These are phyloP conservation scores for Urosaurus nigricauda DNA, from an alignment of 2,797 vertebrate species.

Conservation along the genomic window DNA sequence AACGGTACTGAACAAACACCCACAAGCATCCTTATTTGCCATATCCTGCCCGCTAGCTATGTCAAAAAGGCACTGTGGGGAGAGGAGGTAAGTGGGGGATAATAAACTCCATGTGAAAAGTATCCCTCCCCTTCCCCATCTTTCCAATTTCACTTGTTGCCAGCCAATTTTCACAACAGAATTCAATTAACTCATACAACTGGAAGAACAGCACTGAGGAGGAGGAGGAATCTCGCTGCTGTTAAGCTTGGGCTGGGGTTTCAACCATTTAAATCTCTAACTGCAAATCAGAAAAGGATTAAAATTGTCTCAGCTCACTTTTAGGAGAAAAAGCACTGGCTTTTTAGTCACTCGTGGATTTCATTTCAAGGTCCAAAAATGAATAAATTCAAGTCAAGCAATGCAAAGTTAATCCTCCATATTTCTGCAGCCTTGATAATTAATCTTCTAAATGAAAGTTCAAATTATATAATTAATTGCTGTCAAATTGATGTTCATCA, in stretches of 20 bases:
- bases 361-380: background rate
- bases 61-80: background rate
- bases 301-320: background rate
- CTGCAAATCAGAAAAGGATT: constrained; percentile 12
- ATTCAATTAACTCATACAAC: constrained; percentile 10
- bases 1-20: background rate
- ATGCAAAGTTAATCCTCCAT: background rate
- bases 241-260: background rate
- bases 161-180: background rate
- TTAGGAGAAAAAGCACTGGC: background rate
- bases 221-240: background rate
- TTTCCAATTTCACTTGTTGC: background rate
- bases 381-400: background rate
- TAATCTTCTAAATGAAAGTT: background rate
- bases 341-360: background rate
- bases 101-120: background rate
- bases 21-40: background rate
- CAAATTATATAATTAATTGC: background rate
- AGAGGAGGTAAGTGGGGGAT: background rate
- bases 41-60: background rate
- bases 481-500: background rate
- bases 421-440: background rate
- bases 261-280: constrained; percentile 7
- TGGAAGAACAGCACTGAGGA: background rate
- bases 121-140: background rate